Evolutionary conservation across 2,113 vertebrate genomes (phyloP).

Genomic region (Callithrix jacchus): DNA sequence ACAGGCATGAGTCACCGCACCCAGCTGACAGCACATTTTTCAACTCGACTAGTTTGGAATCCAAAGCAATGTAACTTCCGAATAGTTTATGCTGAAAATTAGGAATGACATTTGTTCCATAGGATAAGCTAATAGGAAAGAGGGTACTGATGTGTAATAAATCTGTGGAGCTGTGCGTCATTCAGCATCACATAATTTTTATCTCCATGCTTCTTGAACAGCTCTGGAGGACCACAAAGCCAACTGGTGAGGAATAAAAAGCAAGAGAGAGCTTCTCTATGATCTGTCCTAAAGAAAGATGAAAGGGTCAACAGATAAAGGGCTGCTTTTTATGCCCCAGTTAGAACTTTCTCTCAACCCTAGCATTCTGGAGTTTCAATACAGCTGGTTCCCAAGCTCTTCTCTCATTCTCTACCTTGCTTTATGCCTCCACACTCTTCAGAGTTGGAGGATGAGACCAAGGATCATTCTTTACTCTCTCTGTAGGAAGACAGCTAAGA

Average conservation of each 20-base stretch:
- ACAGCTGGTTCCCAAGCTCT: neutral
- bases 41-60: neutral
- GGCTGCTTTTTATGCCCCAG: neutral
- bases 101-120: neutral
- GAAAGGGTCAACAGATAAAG: neutral
- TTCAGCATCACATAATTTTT: neutral
- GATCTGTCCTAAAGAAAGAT: neutral
- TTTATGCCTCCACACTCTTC: neutral
- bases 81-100: neutral
- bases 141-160: neutral
- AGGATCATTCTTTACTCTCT: neutral
- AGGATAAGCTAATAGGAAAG: neutral
- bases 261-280: neutral
- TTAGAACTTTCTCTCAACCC: neutral
- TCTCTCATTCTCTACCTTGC: neutral
- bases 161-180: neutral
- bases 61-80: neutral
- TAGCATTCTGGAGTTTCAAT: neutral
- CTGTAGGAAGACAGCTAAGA: neutral
- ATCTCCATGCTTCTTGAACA: neutral
- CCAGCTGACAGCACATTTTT: too few species aligned
- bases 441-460: neutral
- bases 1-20: too few species aligned
- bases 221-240: neutral
- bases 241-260: neutral